These are phyloP conservation scores for Leucophora obtusa DNA, from an alignment of 2,888 invertebrate genomes.

Conservation along the genomic window DNA sequence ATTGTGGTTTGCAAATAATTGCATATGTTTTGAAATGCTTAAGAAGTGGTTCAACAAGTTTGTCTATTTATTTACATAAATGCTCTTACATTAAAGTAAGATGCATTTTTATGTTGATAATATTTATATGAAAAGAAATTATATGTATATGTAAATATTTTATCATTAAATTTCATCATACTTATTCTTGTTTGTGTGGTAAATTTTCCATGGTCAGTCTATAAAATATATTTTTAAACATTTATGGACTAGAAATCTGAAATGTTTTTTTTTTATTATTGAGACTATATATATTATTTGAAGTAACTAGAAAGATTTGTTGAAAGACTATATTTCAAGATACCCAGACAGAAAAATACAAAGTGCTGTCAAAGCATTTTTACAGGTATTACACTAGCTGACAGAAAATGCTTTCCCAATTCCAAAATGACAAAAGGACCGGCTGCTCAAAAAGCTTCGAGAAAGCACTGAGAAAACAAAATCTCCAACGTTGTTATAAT, in stretches of 20 bases:
- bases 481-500: no score
- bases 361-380: no score
- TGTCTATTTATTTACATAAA: not conserved
- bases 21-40: constrained; percentile 23
- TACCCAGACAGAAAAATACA: no score
- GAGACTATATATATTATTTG: no score
- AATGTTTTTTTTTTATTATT: no score
- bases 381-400: no score
- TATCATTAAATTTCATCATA: constrained; percentile 18
- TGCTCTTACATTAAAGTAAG: not conserved
- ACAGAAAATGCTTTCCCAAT: no score
- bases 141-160: constrained; percentile 19
- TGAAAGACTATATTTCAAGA: no score
- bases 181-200: not conserved
- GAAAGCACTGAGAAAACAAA: no score
- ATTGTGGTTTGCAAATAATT: constrained; percentile 29
- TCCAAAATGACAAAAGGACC: no score
- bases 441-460: no score
- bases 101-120: not conserved
- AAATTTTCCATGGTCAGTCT: not conserved
- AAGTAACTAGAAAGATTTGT: no score
- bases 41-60: constrained; percentile 58
- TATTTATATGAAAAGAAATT: not conserved
- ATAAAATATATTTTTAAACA: constrained; percentile 18
- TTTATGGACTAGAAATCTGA: constrained; percentile 15